Evolutionary conservation across 2,113 vertebrate genomes (phyloP).

Genomic region (Hemicordylus capensis): DNA sequence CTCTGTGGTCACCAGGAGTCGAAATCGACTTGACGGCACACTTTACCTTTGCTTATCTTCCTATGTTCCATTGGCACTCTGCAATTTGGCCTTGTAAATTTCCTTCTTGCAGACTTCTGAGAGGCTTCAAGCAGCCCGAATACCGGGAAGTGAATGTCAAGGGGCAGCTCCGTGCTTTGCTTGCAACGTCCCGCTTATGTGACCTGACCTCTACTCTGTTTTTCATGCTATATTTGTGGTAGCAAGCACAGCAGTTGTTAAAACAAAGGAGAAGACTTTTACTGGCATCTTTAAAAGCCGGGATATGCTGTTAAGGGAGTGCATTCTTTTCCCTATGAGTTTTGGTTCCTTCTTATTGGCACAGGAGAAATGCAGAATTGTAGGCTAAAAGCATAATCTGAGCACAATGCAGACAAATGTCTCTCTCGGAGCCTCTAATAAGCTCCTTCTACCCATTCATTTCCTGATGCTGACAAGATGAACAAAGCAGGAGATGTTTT

Average conservation of each 20-base stretch:
- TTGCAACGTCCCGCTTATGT: neutral
- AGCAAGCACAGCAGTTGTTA: neutral
- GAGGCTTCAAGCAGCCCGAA: neutral
- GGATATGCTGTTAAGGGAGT: too few relatives aligned
- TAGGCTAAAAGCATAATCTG: neutral
- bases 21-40: too few relatives aligned
- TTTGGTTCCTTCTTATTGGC: neutral
- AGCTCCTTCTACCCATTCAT: slow-evolving; percentile 22
- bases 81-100: neutral
- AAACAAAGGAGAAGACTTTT: neutral
- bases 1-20: too few relatives aligned
- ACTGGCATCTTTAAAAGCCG: neutral
- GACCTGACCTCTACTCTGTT: neutral
- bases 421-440: slow-evolving; percentile 22
- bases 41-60: too few relatives aligned
- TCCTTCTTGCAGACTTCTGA: neutral
- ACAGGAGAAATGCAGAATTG: neutral
- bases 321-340: neutral
- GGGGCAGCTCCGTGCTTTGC: too few relatives aligned
- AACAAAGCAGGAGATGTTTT: slow-evolving; percentile 14
- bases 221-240: neutral
- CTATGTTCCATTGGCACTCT: too few relatives aligned
- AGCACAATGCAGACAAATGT: slow-evolving; percentile 1
- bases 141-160: neutral
- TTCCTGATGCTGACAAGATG: slow-evolving; percentile 23